These are phyloP conservation scores for Drosophila pandora DNA, from an alignment of 1,140 invertebrate species.

Conservation along the genomic window DNA sequence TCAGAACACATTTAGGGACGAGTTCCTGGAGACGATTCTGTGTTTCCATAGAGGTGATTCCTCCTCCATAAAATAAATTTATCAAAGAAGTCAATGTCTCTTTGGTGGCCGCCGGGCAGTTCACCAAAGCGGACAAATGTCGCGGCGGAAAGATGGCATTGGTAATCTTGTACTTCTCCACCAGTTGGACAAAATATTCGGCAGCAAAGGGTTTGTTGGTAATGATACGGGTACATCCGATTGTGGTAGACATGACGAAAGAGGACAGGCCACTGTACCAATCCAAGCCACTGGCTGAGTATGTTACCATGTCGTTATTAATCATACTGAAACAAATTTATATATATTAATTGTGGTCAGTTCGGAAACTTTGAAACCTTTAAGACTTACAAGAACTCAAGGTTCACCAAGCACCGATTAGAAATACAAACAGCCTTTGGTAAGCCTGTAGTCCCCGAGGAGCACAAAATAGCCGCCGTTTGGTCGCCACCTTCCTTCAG, in stretches of 20 bases:
- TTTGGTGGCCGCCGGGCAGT: slow-evolving; percentile 31
- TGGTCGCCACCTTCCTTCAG: slow-evolving; percentile 59
- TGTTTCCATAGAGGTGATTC: slow-evolving; percentile 35
- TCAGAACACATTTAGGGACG: slow-evolving; percentile 40
- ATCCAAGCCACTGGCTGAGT: slow-evolving; percentile 58
- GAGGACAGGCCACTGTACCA: slow-evolving; percentile 66
- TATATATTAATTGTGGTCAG: no score
- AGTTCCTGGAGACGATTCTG: slow-evolving; percentile 48
- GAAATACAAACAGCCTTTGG: slow-evolving; percentile 91
- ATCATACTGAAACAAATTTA: no score
- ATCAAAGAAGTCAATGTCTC: slow-evolving; percentile 45
- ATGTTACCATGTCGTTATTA: not conserved
- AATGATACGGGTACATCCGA: slow-evolving; percentile 62
- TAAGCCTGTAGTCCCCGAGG: slow-evolving; percentile 91
- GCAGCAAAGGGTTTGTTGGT: slow-evolving; percentile 50
- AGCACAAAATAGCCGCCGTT: slow-evolving; percentile 83
- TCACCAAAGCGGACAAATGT: slow-evolving; percentile 45
- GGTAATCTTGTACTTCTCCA: slow-evolving; percentile 67
- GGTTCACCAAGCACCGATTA: slow-evolving; percentile 79
- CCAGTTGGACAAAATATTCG: slow-evolving; percentile 47
- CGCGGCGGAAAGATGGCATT: slow-evolving; percentile 37
- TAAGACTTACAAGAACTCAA: no score
- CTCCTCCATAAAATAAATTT: slow-evolving; percentile 43
- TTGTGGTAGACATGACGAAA: slow-evolving; percentile 36
- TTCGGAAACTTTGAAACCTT: no score